Conservation (phyloP, 2,888 invertebrate genomes). For the Nymphalis urticae region DNA sequence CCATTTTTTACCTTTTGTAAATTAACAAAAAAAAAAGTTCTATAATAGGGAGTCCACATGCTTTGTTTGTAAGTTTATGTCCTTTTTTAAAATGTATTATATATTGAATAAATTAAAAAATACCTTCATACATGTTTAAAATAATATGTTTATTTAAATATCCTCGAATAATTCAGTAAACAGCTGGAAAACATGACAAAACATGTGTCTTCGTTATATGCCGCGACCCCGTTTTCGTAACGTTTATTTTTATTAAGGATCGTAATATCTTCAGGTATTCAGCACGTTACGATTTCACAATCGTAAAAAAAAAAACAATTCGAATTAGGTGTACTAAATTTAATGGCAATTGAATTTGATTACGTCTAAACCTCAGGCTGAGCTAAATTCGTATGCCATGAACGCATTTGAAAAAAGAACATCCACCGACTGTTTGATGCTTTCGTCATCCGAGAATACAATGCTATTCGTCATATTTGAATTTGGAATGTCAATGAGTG, state of each 20-base stretch:
- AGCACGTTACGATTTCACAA: constrained; percentile 11
- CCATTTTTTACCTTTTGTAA: no score
- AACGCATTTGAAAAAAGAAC: constrained; percentile 12
- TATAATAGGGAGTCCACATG: no score
- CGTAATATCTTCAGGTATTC: constrained; percentile 29
- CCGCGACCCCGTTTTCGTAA: constrained; percentile 23
- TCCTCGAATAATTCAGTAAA: neutral
- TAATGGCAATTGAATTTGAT: constrained; percentile 25
- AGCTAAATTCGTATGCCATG: constrained; percentile 21
- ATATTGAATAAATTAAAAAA: no score
- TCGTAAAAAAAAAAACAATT: neutral
- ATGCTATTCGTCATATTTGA: constrained; percentile 37
- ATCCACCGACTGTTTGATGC: constrained; percentile 11
- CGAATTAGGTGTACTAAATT: neutral
- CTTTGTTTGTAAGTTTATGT: neutral
- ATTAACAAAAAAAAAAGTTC: no score
- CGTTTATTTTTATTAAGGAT: constrained; percentile 32
- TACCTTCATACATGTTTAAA: no score
- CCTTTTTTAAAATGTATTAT: no score
- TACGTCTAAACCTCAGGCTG: constrained; percentile 9
- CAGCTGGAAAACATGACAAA: constrained; percentile 11
- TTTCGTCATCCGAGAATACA: constrained; percentile 22
- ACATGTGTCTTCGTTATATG: constrained; percentile 1
- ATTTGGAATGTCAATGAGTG: constrained; percentile 43
- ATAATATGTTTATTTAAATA: neutral